These are phyloP conservation scores for Drosophila fungiperda DNA, from an alignment of 2,888 invertebrate genomes.

Conservation along the genomic window DNA sequence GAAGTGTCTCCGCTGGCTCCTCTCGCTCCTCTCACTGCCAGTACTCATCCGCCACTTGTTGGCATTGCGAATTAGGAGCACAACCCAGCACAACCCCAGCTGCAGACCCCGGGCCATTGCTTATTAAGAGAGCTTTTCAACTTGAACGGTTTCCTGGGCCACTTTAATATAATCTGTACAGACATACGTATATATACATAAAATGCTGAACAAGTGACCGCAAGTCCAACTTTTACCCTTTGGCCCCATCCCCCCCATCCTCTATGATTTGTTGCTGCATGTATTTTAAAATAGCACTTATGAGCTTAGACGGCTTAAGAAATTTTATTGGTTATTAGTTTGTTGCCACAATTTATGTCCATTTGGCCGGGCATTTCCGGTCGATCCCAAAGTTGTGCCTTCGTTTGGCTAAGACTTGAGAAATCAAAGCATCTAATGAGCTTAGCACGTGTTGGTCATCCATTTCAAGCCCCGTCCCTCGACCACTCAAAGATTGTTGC, in stretches of 20 bases:
- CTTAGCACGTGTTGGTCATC: slow-evolving; percentile 77
- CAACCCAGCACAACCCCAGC: slow-evolving; percentile 16
- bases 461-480: slow-evolving; percentile 27
- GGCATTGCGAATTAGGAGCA: slow-evolving; percentile 38
- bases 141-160: slow-evolving; percentile 73
- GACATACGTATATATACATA: slow-evolving; percentile 6
- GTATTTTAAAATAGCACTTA: slow-evolving; percentile 77
- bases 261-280: slow-evolving; percentile 42
- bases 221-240: slow-evolving; percentile 44
- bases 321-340: slow-evolving; percentile 79
- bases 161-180: slow-evolving; percentile 44
- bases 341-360: slow-evolving; percentile 55
- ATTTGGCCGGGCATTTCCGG: slow-evolving; percentile 20
- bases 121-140: slow-evolving; percentile 81
- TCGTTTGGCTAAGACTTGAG: slow-evolving; percentile 21
- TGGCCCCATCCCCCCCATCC: slow-evolving; percentile 8
- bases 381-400: slow-evolving; percentile 26
- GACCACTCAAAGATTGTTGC: background rate
- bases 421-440: slow-evolving; percentile 75
- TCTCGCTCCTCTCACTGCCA: background rate
- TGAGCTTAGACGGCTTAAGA: slow-evolving; percentile 74
- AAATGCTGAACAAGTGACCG: slow-evolving; percentile 28
- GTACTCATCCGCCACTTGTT: slow-evolving; percentile 62
- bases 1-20: slow-evolving; percentile 46
- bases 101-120: slow-evolving; percentile 54